phyloP scores from a whole-genome alignment of 2,888 invertebrate genomes.

The Synergus laeviventris region DNA sequence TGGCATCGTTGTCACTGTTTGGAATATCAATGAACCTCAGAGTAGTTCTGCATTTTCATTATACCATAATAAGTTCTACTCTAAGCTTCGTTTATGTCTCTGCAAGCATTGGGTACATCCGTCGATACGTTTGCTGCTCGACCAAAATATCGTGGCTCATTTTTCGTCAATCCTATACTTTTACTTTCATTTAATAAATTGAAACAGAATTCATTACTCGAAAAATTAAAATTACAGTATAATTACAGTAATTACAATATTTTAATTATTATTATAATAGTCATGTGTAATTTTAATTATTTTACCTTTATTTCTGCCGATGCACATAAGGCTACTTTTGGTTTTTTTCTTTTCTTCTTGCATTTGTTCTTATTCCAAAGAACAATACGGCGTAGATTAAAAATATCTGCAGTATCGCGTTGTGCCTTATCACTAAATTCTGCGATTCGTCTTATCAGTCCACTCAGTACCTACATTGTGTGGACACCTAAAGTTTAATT shows the following conservation, averaged over 20 bases:
- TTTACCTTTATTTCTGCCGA: slow-evolving; percentile 21
- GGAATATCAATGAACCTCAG: slow-evolving; percentile 65
- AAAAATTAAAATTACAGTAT: not conserved
- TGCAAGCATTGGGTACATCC: slow-evolving; percentile 25
- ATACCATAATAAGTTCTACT: slow-evolving; percentile 53
- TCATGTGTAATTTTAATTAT: not conserved
- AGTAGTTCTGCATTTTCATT: slow-evolving; percentile 59
- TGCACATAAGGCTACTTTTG: slow-evolving; percentile 19
- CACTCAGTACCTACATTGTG: slow-evolving; percentile 11
- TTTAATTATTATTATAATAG: not conserved
- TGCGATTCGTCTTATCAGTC: slow-evolving; percentile 1
- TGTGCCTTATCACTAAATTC: slow-evolving; percentile 31
- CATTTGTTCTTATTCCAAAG: not conserved
- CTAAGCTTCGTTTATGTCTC: slow-evolving; percentile 31
- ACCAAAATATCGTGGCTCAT: slow-evolving; percentile 1
- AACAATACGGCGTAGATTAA: not conserved
- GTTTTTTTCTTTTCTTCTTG: not conserved
- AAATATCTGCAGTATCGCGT: slow-evolving; percentile 22
- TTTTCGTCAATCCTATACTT: not conserved
- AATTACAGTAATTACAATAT: not conserved
- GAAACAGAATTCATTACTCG: too few relatives aligned
- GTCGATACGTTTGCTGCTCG: slow-evolving; percentile 15
- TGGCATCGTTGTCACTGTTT: slow-evolving; percentile 52
- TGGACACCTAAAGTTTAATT: slow-evolving; percentile 10
- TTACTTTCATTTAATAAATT: slow-evolving; percentile 16